Percentiles rank a stretch among this genome's conserved stretches.
Evolutionary conservation across 2,113 vertebrate species (phyloP).

Genomic region (Carassius gibelio): DNA sequence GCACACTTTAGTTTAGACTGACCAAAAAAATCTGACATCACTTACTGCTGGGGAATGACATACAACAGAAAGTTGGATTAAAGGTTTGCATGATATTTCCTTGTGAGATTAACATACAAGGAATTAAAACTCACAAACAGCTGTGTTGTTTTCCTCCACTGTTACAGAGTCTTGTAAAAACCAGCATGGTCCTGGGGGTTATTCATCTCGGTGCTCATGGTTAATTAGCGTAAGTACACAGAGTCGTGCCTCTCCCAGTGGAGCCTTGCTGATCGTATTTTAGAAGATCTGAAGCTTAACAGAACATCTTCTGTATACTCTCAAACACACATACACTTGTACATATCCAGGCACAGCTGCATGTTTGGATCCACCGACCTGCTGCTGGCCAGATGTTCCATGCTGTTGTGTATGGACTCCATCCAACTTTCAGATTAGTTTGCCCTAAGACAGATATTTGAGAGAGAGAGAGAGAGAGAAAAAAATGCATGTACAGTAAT

Average conservation of each 20-base stretch:
- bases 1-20: neutral
- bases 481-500: neutral
- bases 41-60: neutral
- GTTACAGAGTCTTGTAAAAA: neutral
- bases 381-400: conserved; percentile 53
- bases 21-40: neutral
- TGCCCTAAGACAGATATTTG: neutral
- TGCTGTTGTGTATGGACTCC: conserved; percentile 35
- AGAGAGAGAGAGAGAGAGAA: too few relatives aligned
- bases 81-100: neutral
- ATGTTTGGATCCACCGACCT: conserved; percentile 27
- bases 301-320: conserved; percentile 22
- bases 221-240: conserved; percentile 37
- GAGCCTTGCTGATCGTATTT: conserved; percentile 10
- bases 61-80: neutral
- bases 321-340: neutral
- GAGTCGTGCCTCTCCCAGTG: conserved; percentile 14
- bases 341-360: conserved; percentile 34
- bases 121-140: conserved; percentile 15
- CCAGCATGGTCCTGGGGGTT: conserved; percentile 11
- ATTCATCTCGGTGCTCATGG: conserved; percentile 20
- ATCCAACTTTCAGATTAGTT: conserved; percentile 20
- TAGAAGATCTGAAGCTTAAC: conserved; percentile 24
- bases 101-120: neutral
- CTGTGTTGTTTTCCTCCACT: conserved; percentile 18